A percentile compares a stretch with the other conserved stretches of the same genome.
These are phyloP conservation scores for Ispidina picta DNA, from an alignment of 2,797 vertebrate genomes.

Conservation along the genomic window DNA sequence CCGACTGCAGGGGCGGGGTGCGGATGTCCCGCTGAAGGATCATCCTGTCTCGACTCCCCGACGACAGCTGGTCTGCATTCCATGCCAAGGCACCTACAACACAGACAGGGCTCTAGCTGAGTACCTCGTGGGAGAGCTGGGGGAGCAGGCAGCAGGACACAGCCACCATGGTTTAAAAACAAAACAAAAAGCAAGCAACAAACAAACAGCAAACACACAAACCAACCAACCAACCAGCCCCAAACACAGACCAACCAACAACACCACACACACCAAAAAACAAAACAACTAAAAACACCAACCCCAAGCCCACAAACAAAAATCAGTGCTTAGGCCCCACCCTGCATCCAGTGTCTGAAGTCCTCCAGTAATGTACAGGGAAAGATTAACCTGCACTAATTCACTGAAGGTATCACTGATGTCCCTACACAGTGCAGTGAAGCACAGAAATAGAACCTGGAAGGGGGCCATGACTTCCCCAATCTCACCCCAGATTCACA, in stretches of 20 bases:
- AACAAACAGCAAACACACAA: too few relatives aligned
- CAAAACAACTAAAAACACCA: background rate
- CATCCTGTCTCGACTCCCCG: constrained; percentile 94
- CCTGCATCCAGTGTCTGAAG: background rate
- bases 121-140: rapidly evolving
- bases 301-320: too few relatives aligned
- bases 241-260: background rate
- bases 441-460: background rate
- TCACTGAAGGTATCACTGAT: background rate
- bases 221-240: too few relatives aligned
- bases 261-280: too few relatives aligned
- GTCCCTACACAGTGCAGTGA: background rate
- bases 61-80: constrained; percentile 97
- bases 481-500: background rate
- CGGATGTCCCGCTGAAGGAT: constrained; percentile 96
- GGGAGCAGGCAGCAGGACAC: background rate
- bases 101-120: background rate
- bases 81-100: constrained; percentile 91
- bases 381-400: background rate
- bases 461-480: background rate
- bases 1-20: constrained; percentile 92
- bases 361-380: background rate
- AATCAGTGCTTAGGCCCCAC: background rate
- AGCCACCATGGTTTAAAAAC: background rate
- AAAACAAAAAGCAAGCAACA: too few relatives aligned